Conservation (phyloP, 2,797 vertebrate genomes). For the Oreortyx pictus region DNA sequence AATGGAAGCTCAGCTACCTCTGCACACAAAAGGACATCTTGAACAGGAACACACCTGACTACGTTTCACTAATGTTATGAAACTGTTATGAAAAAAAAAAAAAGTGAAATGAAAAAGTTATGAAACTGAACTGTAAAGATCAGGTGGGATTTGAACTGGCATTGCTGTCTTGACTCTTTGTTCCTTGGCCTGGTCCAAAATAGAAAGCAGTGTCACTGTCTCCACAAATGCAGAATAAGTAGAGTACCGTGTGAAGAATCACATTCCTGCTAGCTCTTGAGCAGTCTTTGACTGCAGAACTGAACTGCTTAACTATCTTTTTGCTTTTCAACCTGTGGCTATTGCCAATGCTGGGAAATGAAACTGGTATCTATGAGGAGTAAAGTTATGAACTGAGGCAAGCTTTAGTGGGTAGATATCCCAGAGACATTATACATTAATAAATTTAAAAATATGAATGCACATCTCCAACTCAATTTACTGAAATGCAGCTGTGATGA, state of each 20-base stretch:
- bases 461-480: background rate
- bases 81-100: too few species aligned
- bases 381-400: background rate
- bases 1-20: background rate
- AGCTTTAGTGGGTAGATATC: background rate
- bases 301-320: background rate
- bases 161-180: background rate
- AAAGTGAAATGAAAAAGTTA: background rate
- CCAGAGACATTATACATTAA: background rate
- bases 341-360: background rate
- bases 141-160: background rate
- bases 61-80: background rate
- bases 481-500: background rate
- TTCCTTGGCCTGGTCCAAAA: background rate
- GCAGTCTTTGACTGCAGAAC: background rate
- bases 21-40: background rate
- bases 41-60: background rate
- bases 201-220: background rate
- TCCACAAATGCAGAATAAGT: background rate
- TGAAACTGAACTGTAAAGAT: background rate
- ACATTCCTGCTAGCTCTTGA: background rate
- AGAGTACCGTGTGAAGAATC: background rate
- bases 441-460: background rate
- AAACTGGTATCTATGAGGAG: background rate
- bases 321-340: background rate